Base-by-base conservation (phyloP, 2,888 invertebrate species). In the Rhamphomyia laevipes region DNA sequence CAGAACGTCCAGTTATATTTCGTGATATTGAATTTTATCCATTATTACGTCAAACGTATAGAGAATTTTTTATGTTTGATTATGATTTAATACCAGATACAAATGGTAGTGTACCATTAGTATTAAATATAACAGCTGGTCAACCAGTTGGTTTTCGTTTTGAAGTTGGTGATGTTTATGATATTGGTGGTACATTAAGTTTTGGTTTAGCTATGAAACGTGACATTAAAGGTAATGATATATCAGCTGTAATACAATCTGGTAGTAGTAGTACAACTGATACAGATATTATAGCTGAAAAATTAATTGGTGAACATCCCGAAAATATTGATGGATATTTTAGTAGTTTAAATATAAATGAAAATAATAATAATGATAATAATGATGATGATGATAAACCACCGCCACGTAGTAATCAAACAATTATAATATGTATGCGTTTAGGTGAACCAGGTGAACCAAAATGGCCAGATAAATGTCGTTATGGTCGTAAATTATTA, bases 111-210 rank as follows among this genome's bases (percentile, higher is more conserved):
- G 74, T 80, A 5, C 79, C 84, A 0, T 74, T 78, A 46, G 64
- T 81, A 5, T 66, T 89, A 21, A 84, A 86, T 61, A 63, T 89
- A 42, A 81, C 82, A 11, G 79, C 78, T 4, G 73, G 74, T 2
- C 76, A 77, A 56, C 74, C 81, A 27, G 77, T 78, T 40, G 75
- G 81, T 1, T 72, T 89, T 46, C 77, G 80, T 53, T 88, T 89
- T 62, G 74, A 77, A 49, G 73, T 91, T 12, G 78, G 81, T 35
- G 77, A 82, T 50, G 77, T 82, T 21, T 73, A 77, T 50, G 91
- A 91, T 60, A 81, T 85, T 31, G 92, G 92, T 0, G 91, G 91
- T 0, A 88, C 85, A 3, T 63, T 90, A 17, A 76, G 80, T 1
- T 75, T 87, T 55, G 82, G 83, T 46, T 71, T 86, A 1, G 83